Evolutionary conservation across 2,888 invertebrate genomes (phyloP), one percentile per base, ranked within the genome.

Genomic region (Acholoe squamosa): DNA sequence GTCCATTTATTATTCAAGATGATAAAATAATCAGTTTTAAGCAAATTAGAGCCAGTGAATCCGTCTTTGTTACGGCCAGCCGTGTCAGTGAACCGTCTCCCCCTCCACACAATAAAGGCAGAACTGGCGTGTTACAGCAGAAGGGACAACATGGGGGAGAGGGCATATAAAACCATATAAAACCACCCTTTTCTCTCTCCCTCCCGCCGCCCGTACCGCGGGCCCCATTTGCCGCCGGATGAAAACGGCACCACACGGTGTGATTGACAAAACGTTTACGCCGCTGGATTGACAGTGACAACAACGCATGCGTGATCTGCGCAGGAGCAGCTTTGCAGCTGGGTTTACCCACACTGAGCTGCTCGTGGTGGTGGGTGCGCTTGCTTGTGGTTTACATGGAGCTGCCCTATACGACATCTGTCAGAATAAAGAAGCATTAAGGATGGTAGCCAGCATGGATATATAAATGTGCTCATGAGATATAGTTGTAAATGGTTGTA

Each of bases 191-290:
- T 10, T 7, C 43, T 43, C 10, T 43, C 3, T 43, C 43, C 43
- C 43, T 10, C 5, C 43, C 43, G 43, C 43, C 43, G 43, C 5
- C 43, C 10, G 43, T 10, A 43, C 43, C 43, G 43, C 43, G 43
- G 43, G n/a, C 10, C 61, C 61, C 61, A 1, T 19, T 5, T 28
- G 12, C 28, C 28, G 71, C 28, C 19, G n/a, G 71, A 71, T 71
- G 71, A 71, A 71, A 5, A 71, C 25, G 31, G 71, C 71, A 25
- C 22, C 43, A 43, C 61, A 19, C 71, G n/a, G 71, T 25, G 71
- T 25, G 71, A 71, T 71, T 71, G 71, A 71, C 28, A 71, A 71
- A 71, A 71, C 71, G 71, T 71, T 71, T 71, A 71, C 16, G 25
- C 71, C 31, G 71, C 61, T 28, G 71, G 71, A 16, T 28, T 71